These are phyloP conservation scores for Drepana falcataria DNA, from an alignment of 2,888 invertebrate species.

Conservation along the genomic window DNA sequence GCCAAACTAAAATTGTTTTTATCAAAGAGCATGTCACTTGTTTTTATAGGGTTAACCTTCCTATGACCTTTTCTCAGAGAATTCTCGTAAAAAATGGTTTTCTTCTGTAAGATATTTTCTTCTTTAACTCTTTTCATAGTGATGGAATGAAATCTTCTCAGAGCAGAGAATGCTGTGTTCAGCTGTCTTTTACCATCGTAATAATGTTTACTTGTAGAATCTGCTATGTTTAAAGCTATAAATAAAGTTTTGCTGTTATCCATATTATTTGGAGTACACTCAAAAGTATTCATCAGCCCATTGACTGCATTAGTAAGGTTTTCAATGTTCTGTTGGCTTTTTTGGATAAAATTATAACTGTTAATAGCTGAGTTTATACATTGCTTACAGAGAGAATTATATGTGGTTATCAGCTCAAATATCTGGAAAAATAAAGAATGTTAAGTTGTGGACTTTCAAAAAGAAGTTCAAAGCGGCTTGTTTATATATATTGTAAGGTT, in stretches of 20 bases:
- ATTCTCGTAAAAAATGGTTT: constrained; percentile 11
- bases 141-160: constrained; percentile 26
- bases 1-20: constrained; percentile 24
- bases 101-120: constrained; percentile 12
- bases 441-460: not conserved
- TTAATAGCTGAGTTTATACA: constrained; percentile 38
- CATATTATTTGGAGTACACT: constrained; percentile 20
- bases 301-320: constrained; percentile 32
- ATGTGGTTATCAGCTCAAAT: constrained; percentile 28
- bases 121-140: constrained; percentile 12
- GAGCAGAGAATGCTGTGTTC: constrained; percentile 21
- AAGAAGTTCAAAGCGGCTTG: too few species aligned
- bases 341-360: constrained; percentile 44
- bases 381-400: constrained; percentile 39
- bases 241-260: constrained; percentile 35
- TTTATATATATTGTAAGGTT: too few species aligned
- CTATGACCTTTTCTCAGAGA: constrained; percentile 6
- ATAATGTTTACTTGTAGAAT: constrained; percentile 34
- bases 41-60: constrained; percentile 22
- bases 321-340: constrained; percentile 29
- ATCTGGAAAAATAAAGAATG: constrained; percentile 38
- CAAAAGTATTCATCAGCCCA: constrained; percentile 29
- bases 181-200: constrained; percentile 32
- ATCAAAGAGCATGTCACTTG: constrained; percentile 39
- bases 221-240: constrained; percentile 35